Evolutionary conservation across 2,888 invertebrate genomes (phyloP), one percentile per base, ranked within the genome.

Genomic region (Drosophila parthenogenetica): DNA sequence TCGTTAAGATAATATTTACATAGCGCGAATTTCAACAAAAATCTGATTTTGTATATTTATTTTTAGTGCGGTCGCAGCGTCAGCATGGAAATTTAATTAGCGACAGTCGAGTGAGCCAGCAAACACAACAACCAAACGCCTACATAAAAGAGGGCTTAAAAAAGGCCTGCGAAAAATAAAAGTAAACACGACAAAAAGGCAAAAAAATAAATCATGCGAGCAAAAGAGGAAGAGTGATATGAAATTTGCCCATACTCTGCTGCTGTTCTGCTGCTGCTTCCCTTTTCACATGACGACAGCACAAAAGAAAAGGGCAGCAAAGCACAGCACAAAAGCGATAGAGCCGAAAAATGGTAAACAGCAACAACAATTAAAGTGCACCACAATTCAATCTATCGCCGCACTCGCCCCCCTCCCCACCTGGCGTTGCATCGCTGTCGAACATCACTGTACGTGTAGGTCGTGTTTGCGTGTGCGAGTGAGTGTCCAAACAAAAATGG

Each of bases 61-160:
- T 88, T 88, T 79, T 89, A 90, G 90, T 81, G 59, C 57, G 65
- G 49, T 35, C 32, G 37, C 45, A 77, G 85, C 79, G 79, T 86
- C 88, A 88, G 76, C 81, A 69, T 70, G 61, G 79, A 89, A 90
- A 86, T 88, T 83, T 75, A 90, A 89, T 89, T 90, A 83, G 72
- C 78, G 72, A 80, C 87, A 71, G 49, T 60, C 81, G 71, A 80
- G 42, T 72, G 73, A 82, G 69, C 61, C 66, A 32, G 57, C 57
- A 62, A 50, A 43, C 49, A 53, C 61, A 60, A 19, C 55, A 63
- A 14, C 53, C 5, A 55, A 42, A 64, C 51, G 63, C 55, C 50
- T 64, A 49, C 43, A 66, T 61, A 22, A 62, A 39, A 46, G 48
- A 68, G 61, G 60, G 14, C 62, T 49, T 49, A 71, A 53, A 60